These are phyloP conservation scores for Nycteola revayana DNA, from an alignment of 2,888 invertebrate species.

Conservation along the genomic window DNA sequence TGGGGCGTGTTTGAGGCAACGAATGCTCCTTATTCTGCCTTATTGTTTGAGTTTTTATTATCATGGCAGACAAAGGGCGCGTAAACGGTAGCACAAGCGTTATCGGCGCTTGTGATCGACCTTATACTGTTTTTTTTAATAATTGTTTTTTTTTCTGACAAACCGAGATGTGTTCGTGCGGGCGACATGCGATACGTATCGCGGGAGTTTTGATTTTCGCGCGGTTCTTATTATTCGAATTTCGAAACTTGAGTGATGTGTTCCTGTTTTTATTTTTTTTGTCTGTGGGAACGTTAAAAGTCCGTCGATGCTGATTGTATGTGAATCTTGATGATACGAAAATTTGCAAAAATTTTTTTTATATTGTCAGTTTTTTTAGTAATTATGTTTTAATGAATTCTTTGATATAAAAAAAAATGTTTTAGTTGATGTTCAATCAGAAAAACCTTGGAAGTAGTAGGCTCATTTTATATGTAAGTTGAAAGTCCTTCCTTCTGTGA, in stretches of 20 bases:
- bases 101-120: conserved; percentile 78
- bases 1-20: conserved; percentile 62
- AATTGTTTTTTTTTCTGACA: conserved; percentile 51
- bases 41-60: conserved; percentile 78
- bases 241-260: conserved; percentile 49
- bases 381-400: too few species aligned
- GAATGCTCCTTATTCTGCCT: conserved; percentile 56
- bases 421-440: too few species aligned
- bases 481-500: too few species aligned
- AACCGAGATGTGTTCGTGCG: conserved; percentile 56
- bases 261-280: conserved; percentile 40
- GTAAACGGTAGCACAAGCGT: conserved; percentile 76
- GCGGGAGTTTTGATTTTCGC: conserved; percentile 49
- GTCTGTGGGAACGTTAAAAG: conserved; percentile 19
- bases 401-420: too few species aligned
- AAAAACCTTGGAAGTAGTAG: too few species aligned
- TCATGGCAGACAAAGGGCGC: conserved; percentile 69
- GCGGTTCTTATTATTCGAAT: conserved; percentile 33
- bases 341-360: too few species aligned
- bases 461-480: too few species aligned
- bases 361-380: too few species aligned
- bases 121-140: conserved; percentile 64
- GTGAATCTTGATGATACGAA: too few species aligned
- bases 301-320: too few species aligned
- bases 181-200: conserved; percentile 62